Conservation (phyloP, 2,888 invertebrate genomes). For the Alentia gelatinosa region DNA sequence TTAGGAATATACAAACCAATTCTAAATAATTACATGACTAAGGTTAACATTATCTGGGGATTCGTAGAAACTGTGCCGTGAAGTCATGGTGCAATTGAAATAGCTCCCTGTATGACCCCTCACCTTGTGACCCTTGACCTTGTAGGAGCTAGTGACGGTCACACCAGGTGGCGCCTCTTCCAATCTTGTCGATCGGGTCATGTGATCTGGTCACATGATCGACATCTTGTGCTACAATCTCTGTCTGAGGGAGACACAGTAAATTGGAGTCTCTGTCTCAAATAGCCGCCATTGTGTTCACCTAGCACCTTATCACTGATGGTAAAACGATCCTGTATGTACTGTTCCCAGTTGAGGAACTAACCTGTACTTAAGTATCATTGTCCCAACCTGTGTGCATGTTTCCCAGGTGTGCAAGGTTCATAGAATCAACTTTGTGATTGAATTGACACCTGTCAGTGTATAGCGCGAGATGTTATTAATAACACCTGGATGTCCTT, state of each 20-base stretch:
- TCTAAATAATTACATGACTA: too few relatives aligned
- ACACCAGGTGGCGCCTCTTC: neutral
- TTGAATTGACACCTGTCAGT: neutral
- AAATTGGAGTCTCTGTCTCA: neutral
- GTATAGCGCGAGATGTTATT: neutral
- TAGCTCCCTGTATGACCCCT: neutral
- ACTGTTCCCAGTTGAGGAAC: neutral
- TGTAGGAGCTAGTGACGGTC: neutral
- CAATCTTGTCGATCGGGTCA: slow-evolving; percentile 23
- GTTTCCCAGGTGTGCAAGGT: neutral
- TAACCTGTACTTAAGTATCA: neutral
- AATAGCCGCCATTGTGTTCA: neutral
- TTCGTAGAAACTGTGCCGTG: too few relatives aligned
- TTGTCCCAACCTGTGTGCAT: neutral
- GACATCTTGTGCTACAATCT: neutral
- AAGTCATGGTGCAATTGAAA: too few relatives aligned
- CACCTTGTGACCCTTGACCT: neutral
- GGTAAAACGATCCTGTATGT: too few relatives aligned
- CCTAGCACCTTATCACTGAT: neutral
- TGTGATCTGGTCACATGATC: slow-evolving; percentile 32
- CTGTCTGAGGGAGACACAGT: neutral
- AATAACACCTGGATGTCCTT: neutral
- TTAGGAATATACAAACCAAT: too few relatives aligned
- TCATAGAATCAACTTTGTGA: neutral
- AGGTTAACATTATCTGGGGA: too few relatives aligned